phyloP scores from a whole-genome alignment of 2,797 vertebrate species.

The Melopsittacus undulatus region DNA sequence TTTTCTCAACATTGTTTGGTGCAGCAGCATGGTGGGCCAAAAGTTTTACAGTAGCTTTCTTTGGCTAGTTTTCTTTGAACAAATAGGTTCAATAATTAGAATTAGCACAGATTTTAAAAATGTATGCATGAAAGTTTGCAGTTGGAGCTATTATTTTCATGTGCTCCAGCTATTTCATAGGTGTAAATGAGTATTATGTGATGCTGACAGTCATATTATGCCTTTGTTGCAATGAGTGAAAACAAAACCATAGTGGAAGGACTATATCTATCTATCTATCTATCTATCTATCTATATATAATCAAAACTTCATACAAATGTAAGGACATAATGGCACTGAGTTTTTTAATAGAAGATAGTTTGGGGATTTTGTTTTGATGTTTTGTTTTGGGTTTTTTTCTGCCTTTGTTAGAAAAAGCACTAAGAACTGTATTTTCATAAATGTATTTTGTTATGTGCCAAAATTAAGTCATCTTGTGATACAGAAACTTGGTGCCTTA shows the following conservation, averaged over 20 bases:
- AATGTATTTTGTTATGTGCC: not conserved
- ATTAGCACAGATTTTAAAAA: not conserved
- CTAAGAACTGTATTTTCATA: not conserved
- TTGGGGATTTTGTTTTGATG: not conserved
- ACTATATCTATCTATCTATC: not conserved
- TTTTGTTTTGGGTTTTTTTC: not conserved
- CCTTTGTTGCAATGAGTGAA: not conserved
- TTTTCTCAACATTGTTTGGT: not conserved
- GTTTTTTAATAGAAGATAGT: not conserved
- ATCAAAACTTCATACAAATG: not conserved
- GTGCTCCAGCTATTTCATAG: not conserved
- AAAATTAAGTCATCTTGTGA: not conserved
- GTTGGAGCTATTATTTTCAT: not conserved
- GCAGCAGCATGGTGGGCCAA: not conserved
- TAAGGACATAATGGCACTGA: not conserved
- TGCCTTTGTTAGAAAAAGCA: not conserved
- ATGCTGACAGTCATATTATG: not conserved
- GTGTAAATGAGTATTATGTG: not conserved
- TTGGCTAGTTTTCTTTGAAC: not conserved
- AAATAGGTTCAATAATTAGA: not conserved
- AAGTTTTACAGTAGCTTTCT: not conserved
- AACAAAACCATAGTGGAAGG: not conserved
- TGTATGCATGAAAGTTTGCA: not conserved
- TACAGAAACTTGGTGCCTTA: not conserved
- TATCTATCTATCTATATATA: too few species aligned